A percentile compares a stretch with the other conserved stretches of the same genome.
Evolutionary conservation across 2,113 vertebrate species (phyloP).

Genomic region (Nicator chloris): DNA sequence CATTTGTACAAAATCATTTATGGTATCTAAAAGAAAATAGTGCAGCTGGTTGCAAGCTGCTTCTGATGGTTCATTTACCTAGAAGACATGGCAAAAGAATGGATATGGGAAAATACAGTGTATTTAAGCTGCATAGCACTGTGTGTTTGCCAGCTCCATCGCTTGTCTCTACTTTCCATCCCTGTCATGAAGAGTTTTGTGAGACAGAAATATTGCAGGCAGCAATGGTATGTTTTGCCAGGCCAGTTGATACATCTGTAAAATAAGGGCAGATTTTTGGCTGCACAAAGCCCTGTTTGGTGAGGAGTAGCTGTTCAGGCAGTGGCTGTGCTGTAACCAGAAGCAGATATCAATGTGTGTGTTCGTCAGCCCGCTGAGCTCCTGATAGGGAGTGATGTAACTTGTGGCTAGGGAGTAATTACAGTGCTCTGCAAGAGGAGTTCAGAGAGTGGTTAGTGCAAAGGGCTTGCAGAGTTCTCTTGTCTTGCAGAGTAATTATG

Average conservation of each 20-base stretch:
- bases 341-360: conserved; percentile 6
- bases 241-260: neutral
- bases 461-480: neutral
- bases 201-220: neutral
- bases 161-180: neutral
- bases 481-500: neutral
- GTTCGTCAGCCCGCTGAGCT: neutral
- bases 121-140: neutral
- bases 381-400: conserved; percentile 7
- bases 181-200: neutral
- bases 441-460: conserved; percentile 35
- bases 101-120: neutral
- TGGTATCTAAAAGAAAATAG: neutral
- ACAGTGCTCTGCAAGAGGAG: neutral
- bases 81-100: neutral
- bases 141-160: neutral
- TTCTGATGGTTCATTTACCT: neutral
- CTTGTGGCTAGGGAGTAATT: conserved; percentile 40
- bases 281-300: neutral
- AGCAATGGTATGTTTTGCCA: neutral
- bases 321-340: neutral
- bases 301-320: neutral
- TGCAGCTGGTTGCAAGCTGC: neutral
- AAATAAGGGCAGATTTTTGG: neutral
- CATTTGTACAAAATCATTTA: neutral